These are phyloP conservation scores for Coilia nasus DNA, from an alignment of 2,797 vertebrate species.

Conservation along the genomic window DNA sequence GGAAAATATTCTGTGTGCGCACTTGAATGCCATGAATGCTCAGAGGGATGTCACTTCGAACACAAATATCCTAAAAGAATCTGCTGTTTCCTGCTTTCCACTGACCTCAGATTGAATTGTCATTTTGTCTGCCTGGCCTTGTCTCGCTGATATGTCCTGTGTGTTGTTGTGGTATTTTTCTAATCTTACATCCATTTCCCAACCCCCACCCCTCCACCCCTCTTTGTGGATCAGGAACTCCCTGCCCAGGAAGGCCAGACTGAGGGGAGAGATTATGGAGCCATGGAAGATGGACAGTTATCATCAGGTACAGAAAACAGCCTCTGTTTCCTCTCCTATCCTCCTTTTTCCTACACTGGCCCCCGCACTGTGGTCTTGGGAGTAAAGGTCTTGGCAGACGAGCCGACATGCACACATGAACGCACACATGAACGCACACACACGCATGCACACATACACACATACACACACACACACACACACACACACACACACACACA, in stretches of 20 bases:
- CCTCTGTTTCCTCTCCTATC: constrained; percentile 23
- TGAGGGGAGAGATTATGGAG: constrained; percentile 66
- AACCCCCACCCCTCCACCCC: constrained; percentile 17
- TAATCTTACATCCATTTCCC: not conserved
- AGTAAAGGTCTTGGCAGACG: constrained; percentile 13
- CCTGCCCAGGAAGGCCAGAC: constrained; percentile 71
- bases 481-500: not conserved
- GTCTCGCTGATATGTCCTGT: not conserved
- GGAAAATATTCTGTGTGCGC: not conserved
- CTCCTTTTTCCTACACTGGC: not conserved
- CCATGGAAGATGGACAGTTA: constrained; percentile 72
- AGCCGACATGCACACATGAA: not conserved
- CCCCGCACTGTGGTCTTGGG: not conserved
- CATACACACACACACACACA: not conserved
- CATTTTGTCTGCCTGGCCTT: constrained; percentile 4
- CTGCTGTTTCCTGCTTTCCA: not conserved
- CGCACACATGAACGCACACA: not conserved
- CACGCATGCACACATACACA: not conserved
- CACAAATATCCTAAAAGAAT: not conserved
- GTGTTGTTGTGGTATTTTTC: not conserved
- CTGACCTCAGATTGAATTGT: not conserved
- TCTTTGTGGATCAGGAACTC: constrained; percentile 63
- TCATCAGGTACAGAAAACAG: constrained; percentile 71
- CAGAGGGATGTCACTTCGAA: not conserved
- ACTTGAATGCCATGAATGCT: not conserved